Evolutionary conservation across 1,140 invertebrate genomes (phyloP).

Genomic region (Melanaphis sacchari): DNA sequence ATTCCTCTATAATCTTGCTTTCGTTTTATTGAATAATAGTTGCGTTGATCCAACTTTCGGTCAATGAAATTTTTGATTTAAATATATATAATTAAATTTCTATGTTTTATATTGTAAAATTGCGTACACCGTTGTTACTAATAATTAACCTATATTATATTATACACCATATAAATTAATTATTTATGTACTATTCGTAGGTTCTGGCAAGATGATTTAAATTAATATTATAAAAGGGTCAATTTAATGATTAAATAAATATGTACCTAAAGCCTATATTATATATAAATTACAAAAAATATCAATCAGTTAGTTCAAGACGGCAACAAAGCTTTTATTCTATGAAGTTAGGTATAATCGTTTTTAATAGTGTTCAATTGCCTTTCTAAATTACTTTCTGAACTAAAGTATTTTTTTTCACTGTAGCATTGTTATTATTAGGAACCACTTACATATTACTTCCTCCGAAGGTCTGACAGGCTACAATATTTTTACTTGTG

Average conservation of each 20-base stretch:
- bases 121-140: background rate
- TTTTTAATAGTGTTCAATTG: background rate
- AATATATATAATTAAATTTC: conserved; percentile 4
- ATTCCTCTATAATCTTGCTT: conserved; percentile 1
- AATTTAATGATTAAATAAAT: background rate
- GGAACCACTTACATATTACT: background rate
- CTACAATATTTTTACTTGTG: background rate
- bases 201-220: background rate
- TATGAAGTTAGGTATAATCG: background rate
- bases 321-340: background rate
- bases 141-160: background rate
- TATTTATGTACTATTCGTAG: background rate
- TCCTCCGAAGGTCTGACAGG: too few relatives aligned
- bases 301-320: background rate
- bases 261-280: too few relatives aligned
- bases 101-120: background rate
- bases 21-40: conserved; percentile 23
- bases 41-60: background rate
- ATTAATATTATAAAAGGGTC: background rate
- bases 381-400: background rate
- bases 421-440: background rate
- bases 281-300: background rate
- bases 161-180: background rate
- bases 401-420: background rate
- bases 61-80: background rate